phyloP scores from a whole-genome alignment of 2,888 invertebrate genomes.

The Schizaphis graminum region DNA sequence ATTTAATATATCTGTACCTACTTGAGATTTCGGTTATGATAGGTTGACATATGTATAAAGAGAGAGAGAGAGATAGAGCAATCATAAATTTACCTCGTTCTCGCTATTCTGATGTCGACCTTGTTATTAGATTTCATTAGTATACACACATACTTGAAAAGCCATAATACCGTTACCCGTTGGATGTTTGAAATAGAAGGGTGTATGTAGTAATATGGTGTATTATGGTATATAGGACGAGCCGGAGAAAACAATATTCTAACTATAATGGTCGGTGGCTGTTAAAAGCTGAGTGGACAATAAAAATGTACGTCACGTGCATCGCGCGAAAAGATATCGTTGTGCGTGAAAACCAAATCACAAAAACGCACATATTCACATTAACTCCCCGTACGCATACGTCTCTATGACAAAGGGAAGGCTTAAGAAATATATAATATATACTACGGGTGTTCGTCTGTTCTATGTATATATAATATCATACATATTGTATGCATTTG shows the following conservation, averaged over 20 bases:
- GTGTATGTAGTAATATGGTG: neutral
- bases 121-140: slow-evolving; percentile 2
- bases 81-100: neutral
- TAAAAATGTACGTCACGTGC: slow-evolving; percentile 49
- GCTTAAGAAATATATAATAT: slow-evolving; percentile 32
- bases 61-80: neutral
- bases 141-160: neutral
- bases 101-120: neutral
- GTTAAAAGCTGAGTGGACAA: slow-evolving; percentile 37
- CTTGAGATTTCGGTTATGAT: neutral
- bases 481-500: neutral
- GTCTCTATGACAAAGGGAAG: neutral
- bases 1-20: neutral
- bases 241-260: neutral
- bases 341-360: slow-evolving; percentile 24
- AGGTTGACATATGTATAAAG: neutral
- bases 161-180: neutral
- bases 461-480: too few relatives aligned
- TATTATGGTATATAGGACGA: neutral
- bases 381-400: slow-evolving; percentile 15
- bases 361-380: slow-evolving; percentile 29
- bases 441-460: neutral
- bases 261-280: neutral
- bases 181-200: neutral
- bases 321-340: slow-evolving; percentile 21